Evolutionary conservation across 2,888 invertebrate species (phyloP).

Genomic region (Strigamia maritima): DNA sequence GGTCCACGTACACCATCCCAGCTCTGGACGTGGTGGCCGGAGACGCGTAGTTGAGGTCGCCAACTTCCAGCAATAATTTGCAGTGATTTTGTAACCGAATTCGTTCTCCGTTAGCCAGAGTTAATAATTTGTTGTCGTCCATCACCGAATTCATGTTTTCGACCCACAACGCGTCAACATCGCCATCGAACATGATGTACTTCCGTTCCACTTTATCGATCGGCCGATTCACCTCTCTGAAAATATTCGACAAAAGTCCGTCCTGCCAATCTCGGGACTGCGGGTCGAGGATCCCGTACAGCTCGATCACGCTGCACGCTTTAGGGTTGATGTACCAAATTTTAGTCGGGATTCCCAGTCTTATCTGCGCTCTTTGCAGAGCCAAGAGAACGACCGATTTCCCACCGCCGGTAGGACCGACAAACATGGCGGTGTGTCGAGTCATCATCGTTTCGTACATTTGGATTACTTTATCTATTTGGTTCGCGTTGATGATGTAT

Average conservation of each 20-base stretch:
- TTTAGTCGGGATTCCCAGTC: slow-evolving; percentile 74
- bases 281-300: slow-evolving; percentile 84
- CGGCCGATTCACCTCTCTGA: slow-evolving; percentile 82
- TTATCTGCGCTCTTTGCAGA: slow-evolving; percentile 72
- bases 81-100: slow-evolving; percentile 77
- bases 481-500: slow-evolving; percentile 66
- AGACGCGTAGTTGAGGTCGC: slow-evolving; percentile 82
- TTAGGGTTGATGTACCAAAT: slow-evolving; percentile 80
- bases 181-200: slow-evolving; percentile 88
- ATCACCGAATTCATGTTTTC: slow-evolving; percentile 97
- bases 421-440: slow-evolving; percentile 84
- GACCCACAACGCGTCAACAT: slow-evolving; percentile 91
- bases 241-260: slow-evolving; percentile 83
- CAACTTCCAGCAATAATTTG: slow-evolving; percentile 82
- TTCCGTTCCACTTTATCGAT: slow-evolving; percentile 68
- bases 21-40: slow-evolving; percentile 90
- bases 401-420: slow-evolving; percentile 90
- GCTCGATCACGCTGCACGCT: slow-evolving; percentile 80
- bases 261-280: slow-evolving; percentile 88
- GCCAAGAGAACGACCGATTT: slow-evolving; percentile 80
- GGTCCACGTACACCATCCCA: slow-evolving; percentile 91
- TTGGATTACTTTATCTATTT: slow-evolving; percentile 84
- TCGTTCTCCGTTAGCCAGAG: slow-evolving; percentile 85
- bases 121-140: slow-evolving; percentile 88
- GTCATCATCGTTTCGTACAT: slow-evolving; percentile 94